These are phyloP conservation scores for Ptychochromis oligacanthus DNA, from an alignment of 2,113 vertebrate species.

Conservation along the genomic window DNA sequence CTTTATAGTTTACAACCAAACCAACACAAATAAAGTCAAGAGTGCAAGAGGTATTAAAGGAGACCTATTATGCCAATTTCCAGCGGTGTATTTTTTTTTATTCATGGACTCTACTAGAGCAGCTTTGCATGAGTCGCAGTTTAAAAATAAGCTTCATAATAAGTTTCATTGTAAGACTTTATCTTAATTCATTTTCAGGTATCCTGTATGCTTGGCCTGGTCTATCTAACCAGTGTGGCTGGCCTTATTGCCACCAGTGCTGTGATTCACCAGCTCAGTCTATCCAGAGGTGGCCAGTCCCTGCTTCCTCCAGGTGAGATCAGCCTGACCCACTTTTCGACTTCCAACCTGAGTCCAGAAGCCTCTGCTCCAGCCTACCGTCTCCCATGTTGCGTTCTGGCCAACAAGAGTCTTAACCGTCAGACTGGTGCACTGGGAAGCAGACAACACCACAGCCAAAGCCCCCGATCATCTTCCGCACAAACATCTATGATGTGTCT, in stretches of 20 bases:
- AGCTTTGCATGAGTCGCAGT: too few species aligned
- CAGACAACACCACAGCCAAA: not conserved
- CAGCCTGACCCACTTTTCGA: conserved; percentile 43
- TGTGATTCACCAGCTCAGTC: conserved; percentile 83
- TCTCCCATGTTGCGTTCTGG: conserved; percentile 46
- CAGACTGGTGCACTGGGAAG: not conserved
- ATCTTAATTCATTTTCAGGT: conserved; percentile 76
- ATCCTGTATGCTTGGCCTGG: conserved; percentile 88
- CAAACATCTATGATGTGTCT: conserved; percentile 79
- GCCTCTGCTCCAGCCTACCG: conserved; percentile 22
- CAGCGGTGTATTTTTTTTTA: not conserved
- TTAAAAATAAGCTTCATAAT: too few species aligned
- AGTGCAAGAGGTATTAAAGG: not conserved
- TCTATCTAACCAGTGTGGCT: conserved; percentile 91
- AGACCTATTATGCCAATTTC: not conserved
- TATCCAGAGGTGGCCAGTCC: conserved; percentile 50
- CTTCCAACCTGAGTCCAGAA: conserved; percentile 6
- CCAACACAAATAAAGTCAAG: not conserved
- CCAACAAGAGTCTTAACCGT: conserved; percentile 57
- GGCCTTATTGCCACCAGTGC: conserved; percentile 85
- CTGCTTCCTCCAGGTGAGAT: conserved; percentile 10
- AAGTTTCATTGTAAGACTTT: not conserved
- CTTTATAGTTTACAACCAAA: not conserved
- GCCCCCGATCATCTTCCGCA: conserved; percentile 18
- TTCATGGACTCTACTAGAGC: too few species aligned